A percentile compares a stretch with the other conserved stretches of the same genome.
These are phyloP conservation scores for zebrafish (Danio rerio) DNA, from an alignment of 2,113 vertebrate genomes.

Conservation along the genomic window GRCz12tu NC_133191.1:25820001-25820500, in stretches of 20 bases:
- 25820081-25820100: constrained; percentile 70
- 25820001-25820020: constrained; percentile 8
- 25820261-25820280: not conserved
- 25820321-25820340: no score
- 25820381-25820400: no score
- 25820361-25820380: no score
- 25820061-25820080: not conserved
- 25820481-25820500: no score
- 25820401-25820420: no score
- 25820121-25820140: constrained; percentile 68
- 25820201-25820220: constrained; percentile 64
- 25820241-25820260: constrained; percentile 22
- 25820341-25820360: no score
- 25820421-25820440: no score
- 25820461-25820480: no score
- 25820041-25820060: not conserved
- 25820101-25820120: constrained; percentile 70
- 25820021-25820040: constrained; percentile 8
- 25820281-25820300: no score
- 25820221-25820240: constrained; percentile 75
- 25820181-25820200: constrained; percentile 55
- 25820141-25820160: constrained; percentile 64
- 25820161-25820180: constrained; percentile 58
- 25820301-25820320: no score
- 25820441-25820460: no score